A percentile compares a stretch with the other conserved stretches of the same genome.
Evolutionary conservation across 2,797 vertebrate genomes (phyloP).

Genomic region (Threskiornis aethiopicus): DNA sequence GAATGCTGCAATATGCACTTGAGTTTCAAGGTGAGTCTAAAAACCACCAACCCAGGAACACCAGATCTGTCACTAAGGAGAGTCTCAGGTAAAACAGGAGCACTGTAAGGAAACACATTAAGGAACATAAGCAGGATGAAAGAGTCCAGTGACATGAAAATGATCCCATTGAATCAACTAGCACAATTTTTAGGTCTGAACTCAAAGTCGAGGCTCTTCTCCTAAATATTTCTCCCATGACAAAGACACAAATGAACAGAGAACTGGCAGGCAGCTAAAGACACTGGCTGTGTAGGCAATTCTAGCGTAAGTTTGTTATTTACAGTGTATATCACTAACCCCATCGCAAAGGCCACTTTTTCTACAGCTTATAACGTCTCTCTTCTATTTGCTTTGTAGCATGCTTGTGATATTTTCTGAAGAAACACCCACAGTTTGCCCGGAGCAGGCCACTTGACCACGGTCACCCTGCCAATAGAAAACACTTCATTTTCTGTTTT

Average conservation of each 20-base stretch:
- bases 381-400: background rate
- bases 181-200: background rate
- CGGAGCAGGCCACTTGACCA: background rate
- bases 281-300: background rate
- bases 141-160: background rate
- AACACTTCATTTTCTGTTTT: background rate
- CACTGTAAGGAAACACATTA: background rate
- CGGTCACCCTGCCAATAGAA: background rate
- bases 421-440: background rate
- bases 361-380: background rate
- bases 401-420: background rate
- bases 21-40: background rate
- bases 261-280: background rate
- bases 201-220: background rate
- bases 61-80: background rate
- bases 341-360: background rate
- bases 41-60: background rate
- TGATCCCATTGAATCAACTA: background rate
- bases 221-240: background rate
- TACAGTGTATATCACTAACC: background rate
- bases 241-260: background rate
- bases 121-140: background rate
- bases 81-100: background rate
- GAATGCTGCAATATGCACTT: background rate
- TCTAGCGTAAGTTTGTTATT: background rate